Conservation (phyloP, 2,888 invertebrate genomes). For the Automeris io region DNA sequence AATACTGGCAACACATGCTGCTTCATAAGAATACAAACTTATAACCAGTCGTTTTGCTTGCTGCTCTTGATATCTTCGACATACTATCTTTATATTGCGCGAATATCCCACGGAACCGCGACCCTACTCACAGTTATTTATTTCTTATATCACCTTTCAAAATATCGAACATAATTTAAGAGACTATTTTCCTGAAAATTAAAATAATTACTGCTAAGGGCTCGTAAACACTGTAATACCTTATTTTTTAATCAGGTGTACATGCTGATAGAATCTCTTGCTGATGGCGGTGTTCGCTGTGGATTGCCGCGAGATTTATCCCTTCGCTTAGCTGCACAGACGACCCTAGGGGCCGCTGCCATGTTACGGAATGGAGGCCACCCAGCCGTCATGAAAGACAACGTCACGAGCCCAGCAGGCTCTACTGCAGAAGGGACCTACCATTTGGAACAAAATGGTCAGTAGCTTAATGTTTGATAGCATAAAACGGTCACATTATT, state of each 20-base stretch:
- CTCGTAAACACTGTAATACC: not conserved
- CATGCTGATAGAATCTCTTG: slow-evolving; percentile 94
- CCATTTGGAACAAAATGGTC: slow-evolving; percentile 88
- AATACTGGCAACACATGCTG: too few species aligned
- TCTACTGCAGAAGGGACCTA: slow-evolving; percentile 95
- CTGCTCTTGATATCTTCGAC: too few species aligned
- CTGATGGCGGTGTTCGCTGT: slow-evolving; percentile 97
- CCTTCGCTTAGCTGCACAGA: slow-evolving; percentile 91
- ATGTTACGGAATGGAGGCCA: slow-evolving; percentile 91
- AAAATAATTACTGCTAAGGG: not conserved
- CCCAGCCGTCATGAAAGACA: slow-evolving; percentile 93
- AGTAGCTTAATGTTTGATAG: too few species aligned
- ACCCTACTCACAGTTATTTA: too few species aligned
- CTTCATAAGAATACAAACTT: too few species aligned
- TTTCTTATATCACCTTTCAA: too few species aligned
- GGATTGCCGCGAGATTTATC: slow-evolving; percentile 94
- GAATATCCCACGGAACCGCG: too few species aligned
- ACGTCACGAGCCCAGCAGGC: slow-evolving; percentile 96
- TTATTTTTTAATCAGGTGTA: slow-evolving; percentile 85
- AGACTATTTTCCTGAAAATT: too few species aligned
- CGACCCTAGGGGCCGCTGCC: slow-evolving; percentile 92
- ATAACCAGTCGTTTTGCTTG: too few species aligned
- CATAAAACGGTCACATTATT: too few species aligned
- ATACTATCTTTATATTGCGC: too few species aligned
- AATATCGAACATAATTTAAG: too few species aligned